Evolutionary conservation across 2,113 vertebrate genomes (phyloP).

Genomic region (Alethe diademata): DNA sequence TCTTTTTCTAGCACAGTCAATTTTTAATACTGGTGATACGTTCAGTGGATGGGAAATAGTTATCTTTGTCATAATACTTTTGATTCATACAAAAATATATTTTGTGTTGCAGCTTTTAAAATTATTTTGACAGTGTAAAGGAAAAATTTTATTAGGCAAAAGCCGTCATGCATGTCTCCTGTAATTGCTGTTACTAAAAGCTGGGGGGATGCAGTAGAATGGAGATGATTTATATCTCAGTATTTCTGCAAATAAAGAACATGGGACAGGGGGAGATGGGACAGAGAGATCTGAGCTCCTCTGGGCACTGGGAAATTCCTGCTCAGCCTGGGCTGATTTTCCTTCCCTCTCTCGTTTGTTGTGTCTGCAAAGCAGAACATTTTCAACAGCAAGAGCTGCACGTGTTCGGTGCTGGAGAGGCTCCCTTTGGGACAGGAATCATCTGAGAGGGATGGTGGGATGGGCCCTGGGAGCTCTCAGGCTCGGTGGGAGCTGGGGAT

Average conservation of each 20-base stretch:
- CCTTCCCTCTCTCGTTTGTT: not conserved
- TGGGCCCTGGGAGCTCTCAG: not conserved
- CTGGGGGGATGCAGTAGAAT: not conserved
- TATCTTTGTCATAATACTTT: slow-evolving; percentile 9
- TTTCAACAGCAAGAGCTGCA: not conserved
- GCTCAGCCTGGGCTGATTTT: not conserved
- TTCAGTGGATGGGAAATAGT: slow-evolving; percentile 6
- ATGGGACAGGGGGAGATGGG: not conserved
- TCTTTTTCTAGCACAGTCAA: not conserved
- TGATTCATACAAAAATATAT: not conserved
- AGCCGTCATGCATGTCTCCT: not conserved
- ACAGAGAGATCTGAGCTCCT: not conserved
- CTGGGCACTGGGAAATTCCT: accelerated
- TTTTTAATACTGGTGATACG: not conserved
- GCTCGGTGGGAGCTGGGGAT: not conserved
- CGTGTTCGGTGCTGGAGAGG: not conserved
- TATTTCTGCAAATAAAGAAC: not conserved
- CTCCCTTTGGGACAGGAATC: not conserved
- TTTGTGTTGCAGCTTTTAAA: not conserved
- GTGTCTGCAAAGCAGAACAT: not conserved
- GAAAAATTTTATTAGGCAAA: not conserved
- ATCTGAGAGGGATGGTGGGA: not conserved
- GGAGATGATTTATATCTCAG: not conserved
- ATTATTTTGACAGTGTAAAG: not conserved
- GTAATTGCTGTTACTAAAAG: not conserved